Base-by-base conservation (phyloP, 2,888 invertebrate genomes). In the Sarcophaga caerulescens region DNA sequence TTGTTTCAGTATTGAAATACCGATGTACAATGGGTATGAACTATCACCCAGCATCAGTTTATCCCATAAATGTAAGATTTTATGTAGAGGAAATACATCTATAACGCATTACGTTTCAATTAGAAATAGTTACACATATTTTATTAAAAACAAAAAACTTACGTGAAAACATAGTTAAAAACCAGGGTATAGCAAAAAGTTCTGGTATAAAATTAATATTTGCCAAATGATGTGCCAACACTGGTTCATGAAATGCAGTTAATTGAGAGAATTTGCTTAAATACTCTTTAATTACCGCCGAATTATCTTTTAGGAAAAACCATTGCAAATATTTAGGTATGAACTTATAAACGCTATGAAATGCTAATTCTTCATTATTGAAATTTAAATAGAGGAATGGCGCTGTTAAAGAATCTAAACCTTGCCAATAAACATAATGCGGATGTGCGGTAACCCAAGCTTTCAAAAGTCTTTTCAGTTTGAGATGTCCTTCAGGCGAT, bases 381-480 rank as follows among this genome's bases (percentile, higher is more conserved):
- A 99, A 99, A 94, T 99, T 98, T 52, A 99, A 94, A 92, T 97
- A 98, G 4, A 99, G 94, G 94, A 99, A 99, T 0, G 99, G 99
- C 0, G 99, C 99, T 77, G 98, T 98, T 19, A 99, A 94, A 0
- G 99, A 99, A 93, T 99, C 99, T 80, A 99, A 94, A 0, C 99
- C 99, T 94, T 99, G 99, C 99, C 99, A 99, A 93, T 99, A 99
- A 1, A 99, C 99, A 90, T 99, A 99, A 90, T 98, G 96, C 0
- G 97, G 96, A 94, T 99, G 98, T 84, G 97, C 96, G 12, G 97
- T 95, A 4, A 99, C 96, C 99, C 99, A 99, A 0, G 99, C 99
- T 93, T 99, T 99, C 1, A 99, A 94, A 83, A 99, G 94, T 70
- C 99, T 94, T 92, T 98, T 98, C 85, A 99, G 95, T 91, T 98